Evolutionary conservation across 1,140 invertebrate genomes (phyloP).

Genomic region (Hylaeus anthracinus): DNA sequence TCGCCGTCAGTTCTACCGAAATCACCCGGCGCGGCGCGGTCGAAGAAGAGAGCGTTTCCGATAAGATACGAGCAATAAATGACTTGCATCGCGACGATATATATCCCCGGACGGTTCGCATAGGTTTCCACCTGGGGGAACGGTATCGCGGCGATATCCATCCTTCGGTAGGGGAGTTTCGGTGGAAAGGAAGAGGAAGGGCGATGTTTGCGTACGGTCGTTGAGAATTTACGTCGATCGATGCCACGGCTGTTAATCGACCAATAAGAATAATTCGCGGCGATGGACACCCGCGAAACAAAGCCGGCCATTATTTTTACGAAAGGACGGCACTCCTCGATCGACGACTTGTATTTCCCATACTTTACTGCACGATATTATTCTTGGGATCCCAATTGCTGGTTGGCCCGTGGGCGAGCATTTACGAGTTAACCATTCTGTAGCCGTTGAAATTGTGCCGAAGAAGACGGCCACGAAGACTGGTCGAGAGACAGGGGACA

Average conservation of each 20-base stretch:
- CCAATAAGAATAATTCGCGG: constrained; percentile 42
- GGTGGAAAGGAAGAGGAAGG: neutral
- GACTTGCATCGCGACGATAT: constrained; percentile 42
- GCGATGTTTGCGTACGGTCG: constrained; percentile 17
- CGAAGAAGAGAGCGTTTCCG: constrained; percentile 41
- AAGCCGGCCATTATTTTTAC: constrained; percentile 50
- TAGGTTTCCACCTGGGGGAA: constrained; percentile 28
- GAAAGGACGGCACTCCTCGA: constrained; percentile 9
- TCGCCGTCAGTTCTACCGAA: neutral
- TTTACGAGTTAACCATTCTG: constrained; percentile 59
- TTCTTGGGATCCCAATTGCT: neutral
- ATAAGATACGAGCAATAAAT: constrained; percentile 65
- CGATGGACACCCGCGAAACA: constrained; percentile 34
- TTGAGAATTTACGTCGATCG: constrained; percentile 56
- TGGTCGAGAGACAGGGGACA: neutral
- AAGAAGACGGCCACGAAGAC: constrained; percentile 22
- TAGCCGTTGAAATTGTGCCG: constrained; percentile 12
- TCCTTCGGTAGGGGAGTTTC: neutral
- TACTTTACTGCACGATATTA: constrained; percentile 60
- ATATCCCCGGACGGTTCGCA: constrained; percentile 11
- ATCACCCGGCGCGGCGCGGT: constrained; percentile 17
- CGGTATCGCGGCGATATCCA: constrained; percentile 21
- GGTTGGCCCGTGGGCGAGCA: constrained; percentile 55
- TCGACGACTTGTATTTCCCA: constrained; percentile 58
- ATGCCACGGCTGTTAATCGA: constrained; percentile 51